Evolutionary conservation across 1,140 invertebrate species (phyloP), one percentile per base, ranked within the genome.

Genomic region (Camponotus pennsylvanicus): DNA sequence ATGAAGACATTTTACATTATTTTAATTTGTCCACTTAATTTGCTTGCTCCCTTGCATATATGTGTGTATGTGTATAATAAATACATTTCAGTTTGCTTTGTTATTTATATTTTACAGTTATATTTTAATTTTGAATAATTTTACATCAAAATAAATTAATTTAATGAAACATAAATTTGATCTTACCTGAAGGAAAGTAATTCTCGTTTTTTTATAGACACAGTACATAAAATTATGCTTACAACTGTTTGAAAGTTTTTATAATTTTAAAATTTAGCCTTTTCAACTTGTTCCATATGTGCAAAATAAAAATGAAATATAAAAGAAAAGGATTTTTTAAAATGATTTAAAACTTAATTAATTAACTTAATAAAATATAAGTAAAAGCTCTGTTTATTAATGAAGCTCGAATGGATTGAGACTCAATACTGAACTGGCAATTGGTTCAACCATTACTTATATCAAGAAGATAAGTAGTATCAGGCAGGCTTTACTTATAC

Each of bases 381-480:
- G 42, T 3, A 42, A n/a, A 59, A 57, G 42, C 37, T 13, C 37
- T 15, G 34, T 18, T 85, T 21, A 27, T 21, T 27, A 21, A 64
- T 59, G n/a, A 66, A 40, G 27, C 83, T 52, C 9, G 11, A 52
- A 61, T 75, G 55, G 13, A 37, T 0, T 55, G 69, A 80, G 87
- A 69, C 61, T 87, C 87, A 77, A 71, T 93, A 94, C 94, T 94
- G 92, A 91, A 85, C 86, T 85, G 89, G 70, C 77, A 86, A 92
- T 86, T 91, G 92, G 93, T 94, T 91, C 71, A 86, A 73, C 88
- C 91, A 93, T 85, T 94, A 94, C 92, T 94, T 94, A 94, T 94
- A 94, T 73, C 89, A 89, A 75, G 55, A 80, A 88, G 94, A 94
- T 94, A 94, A 94, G 93, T 93, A 90, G 90, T 94, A 94, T 94